These are phyloP conservation scores for Drosophila fungiperda DNA, from an alignment of 2,888 invertebrate genomes.

Conservation along the genomic window DNA sequence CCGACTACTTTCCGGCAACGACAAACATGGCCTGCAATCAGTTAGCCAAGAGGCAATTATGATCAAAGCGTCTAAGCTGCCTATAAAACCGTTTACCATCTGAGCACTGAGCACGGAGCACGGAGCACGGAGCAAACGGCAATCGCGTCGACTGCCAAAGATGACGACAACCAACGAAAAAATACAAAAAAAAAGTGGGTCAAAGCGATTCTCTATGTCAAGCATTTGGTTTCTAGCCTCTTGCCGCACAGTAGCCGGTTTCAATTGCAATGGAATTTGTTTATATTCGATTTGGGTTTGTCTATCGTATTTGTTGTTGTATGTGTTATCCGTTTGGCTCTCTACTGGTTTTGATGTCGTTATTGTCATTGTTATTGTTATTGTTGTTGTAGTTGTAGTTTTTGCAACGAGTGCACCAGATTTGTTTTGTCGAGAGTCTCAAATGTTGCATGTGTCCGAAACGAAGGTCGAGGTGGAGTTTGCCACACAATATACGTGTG, in stretches of 20 bases:
- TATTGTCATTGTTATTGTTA: not conserved
- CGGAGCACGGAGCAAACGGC: not conserved
- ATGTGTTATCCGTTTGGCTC: slow-evolving; percentile 27
- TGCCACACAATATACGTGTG: slow-evolving; percentile 16
- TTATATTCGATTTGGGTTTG: slow-evolving; percentile 23
- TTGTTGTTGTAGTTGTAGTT: not conserved
- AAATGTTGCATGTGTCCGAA: slow-evolving; percentile 47
- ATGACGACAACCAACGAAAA: slow-evolving; percentile 33
- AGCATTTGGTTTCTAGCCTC: slow-evolving; percentile 51
- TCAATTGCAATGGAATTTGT: slow-evolving; percentile 30
- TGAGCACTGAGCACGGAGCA: not conserved
- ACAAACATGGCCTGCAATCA: slow-evolving; percentile 22
- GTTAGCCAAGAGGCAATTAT: slow-evolving; percentile 13
- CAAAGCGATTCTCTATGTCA: slow-evolving; percentile 64
- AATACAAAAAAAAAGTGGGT: slow-evolving; percentile 60
- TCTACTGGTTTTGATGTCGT: slow-evolving; percentile 25
- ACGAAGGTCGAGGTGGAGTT: slow-evolving; percentile 62
- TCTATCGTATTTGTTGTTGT: not conserved
- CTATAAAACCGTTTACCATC: slow-evolving; percentile 23
- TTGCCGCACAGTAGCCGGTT: slow-evolving; percentile 44
- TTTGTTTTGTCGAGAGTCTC: slow-evolving; percentile 19
- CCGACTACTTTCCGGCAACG: slow-evolving; percentile 60
- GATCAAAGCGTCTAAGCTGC: not conserved
- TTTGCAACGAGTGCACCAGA: slow-evolving; percentile 41
- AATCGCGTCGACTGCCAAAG: slow-evolving; percentile 16